Conservation (phyloP, 92 coral and sea anemone species). For the Porites divaricata region DNA sequence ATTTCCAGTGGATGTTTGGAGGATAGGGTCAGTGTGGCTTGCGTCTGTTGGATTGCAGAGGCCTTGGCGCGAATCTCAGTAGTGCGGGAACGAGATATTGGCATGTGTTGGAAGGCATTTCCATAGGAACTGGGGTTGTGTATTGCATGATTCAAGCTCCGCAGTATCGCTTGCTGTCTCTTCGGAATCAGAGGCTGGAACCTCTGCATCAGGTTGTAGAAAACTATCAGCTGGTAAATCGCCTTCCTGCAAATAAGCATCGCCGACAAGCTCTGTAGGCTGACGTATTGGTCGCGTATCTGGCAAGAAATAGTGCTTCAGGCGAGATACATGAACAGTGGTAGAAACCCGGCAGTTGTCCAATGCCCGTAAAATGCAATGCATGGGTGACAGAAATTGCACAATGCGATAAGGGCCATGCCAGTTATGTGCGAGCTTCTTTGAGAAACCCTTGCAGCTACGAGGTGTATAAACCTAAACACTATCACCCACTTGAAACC, state of each 20-base stretch:
- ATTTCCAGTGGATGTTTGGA: neutral
- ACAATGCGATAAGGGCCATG: slow-evolving; percentile 17
- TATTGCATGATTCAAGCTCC: too few relatives aligned
- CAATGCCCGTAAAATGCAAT: neutral
- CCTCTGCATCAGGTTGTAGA: too few relatives aligned
- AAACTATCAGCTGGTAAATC: slow-evolving; percentile 34
- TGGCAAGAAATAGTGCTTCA: slow-evolving; percentile 24
- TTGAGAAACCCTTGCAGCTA: neutral
- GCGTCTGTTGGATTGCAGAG: neutral
- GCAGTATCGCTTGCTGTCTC: too few relatives aligned
- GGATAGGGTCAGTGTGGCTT: neutral
- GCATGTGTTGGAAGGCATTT: too few relatives aligned
- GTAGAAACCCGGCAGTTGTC: slow-evolving; percentile 1
- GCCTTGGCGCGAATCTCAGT: neutral
- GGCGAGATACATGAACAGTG: neutral
- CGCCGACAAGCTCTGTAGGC: neutral
- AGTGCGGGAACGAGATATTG: too few relatives aligned
- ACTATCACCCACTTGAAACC: neutral
- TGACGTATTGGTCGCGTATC: slow-evolving; percentile 6
- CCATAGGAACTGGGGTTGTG: too few relatives aligned
- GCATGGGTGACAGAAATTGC: neutral
- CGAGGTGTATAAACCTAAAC: slow-evolving; percentile 7
- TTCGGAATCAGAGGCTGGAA: too few relatives aligned
- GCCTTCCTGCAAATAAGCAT: neutral
- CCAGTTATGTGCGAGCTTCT: slow-evolving; percentile 4